phyloP scores from a whole-genome alignment of 2,797 vertebrate genomes.

The Cephalopachus bancanus region DNA sequence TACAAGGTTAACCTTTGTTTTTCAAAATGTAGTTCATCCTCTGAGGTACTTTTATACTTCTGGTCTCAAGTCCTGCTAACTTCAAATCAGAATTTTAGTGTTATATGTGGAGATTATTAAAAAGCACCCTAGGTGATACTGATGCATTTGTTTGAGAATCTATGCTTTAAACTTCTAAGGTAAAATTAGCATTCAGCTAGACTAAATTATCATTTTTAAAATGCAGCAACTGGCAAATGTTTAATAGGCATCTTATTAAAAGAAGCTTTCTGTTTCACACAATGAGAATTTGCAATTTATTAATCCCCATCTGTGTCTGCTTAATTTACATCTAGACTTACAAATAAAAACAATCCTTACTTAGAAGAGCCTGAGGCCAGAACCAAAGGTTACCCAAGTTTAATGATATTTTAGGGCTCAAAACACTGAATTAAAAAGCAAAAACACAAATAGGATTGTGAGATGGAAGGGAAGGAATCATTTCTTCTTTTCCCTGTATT shows the following conservation, averaged over 20 bases:
- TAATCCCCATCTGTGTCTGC: slow-evolving; percentile 63
- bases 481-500: slow-evolving; percentile 40
- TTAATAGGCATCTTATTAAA: slow-evolving; percentile 73
- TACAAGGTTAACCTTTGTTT: not conserved
- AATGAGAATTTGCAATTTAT: slow-evolving; percentile 59
- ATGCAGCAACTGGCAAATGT: slow-evolving; percentile 40
- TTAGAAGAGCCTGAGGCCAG: slow-evolving; percentile 11
- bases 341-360: slow-evolving; percentile 70
- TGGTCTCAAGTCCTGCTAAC: not conserved
- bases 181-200: slow-evolving; percentile 73
- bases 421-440: slow-evolving; percentile 66
- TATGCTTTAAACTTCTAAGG: not conserved
- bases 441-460: slow-evolving; percentile 61
- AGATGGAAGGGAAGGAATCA: not conserved
- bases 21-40: not conserved
- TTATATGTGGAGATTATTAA: not conserved
- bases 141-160: not conserved
- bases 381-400: slow-evolving; percentile 36
- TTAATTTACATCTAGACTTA: slow-evolving; percentile 67
- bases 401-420: slow-evolving; percentile 13
- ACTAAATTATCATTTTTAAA: slow-evolving; percentile 66
- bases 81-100: not conserved
- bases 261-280: slow-evolving; percentile 66
- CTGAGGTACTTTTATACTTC: not conserved
- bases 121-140: not conserved